These are phyloP conservation scores for Catamblyrhynchus diadema DNA, from an alignment of 2,797 vertebrate species.

Conservation along the genomic window DNA sequence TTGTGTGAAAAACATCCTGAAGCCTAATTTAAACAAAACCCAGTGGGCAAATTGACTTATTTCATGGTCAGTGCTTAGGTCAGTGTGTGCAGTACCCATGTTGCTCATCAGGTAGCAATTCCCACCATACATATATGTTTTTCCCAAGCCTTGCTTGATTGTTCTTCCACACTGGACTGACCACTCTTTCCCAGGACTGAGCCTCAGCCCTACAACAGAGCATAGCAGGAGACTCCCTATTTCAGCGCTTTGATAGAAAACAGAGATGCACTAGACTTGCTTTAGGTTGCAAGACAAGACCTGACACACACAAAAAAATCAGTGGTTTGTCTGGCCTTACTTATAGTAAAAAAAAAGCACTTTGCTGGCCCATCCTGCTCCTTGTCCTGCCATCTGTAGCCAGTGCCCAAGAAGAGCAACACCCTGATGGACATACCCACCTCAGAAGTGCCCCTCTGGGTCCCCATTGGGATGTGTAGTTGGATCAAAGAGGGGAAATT, in stretches of 20 bases:
- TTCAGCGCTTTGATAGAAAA: background rate
- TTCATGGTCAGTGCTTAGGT: background rate
- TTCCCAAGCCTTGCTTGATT: background rate
- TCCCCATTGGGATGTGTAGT: no score
- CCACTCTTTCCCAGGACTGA: background rate
- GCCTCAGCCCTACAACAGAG: background rate
- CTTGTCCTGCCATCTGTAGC: background rate
- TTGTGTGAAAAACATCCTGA: background rate
- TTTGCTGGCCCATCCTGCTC: background rate
- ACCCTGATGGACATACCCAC: background rate
- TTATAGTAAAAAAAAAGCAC: background rate
- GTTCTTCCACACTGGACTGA: background rate
- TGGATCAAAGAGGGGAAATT: background rate
- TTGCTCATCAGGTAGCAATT: background rate
- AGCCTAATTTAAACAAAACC: background rate
- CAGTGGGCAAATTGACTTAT: background rate
- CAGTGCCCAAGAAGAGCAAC: fast-evolving
- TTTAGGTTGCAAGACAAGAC: background rate
- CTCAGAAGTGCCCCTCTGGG: background rate
- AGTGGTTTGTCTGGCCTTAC: background rate
- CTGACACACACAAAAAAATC: background rate
- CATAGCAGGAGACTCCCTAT: background rate
- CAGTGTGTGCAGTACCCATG: background rate
- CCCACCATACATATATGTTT: fast-evolving
- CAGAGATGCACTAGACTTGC: background rate